Base-by-base conservation (phyloP, 2,797 vertebrate species). In the Macropodus opercularis region DNA sequence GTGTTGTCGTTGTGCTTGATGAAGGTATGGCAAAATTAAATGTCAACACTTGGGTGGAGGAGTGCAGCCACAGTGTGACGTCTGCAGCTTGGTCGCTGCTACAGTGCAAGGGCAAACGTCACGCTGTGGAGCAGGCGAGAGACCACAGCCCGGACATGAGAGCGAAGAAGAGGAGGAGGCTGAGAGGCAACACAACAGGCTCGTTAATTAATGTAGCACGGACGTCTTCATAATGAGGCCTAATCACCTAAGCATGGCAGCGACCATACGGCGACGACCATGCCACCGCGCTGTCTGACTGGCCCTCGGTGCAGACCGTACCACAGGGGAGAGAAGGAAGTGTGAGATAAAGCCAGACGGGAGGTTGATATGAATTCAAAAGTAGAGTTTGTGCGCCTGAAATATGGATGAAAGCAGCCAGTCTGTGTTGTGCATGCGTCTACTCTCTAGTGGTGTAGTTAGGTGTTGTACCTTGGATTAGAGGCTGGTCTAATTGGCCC, bases 181-280 rank as follows among this genome's bases (percentile, higher is more conserved):
- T 36, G 57, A 69, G 87, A 90, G 87, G 73, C 69, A 85, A 71
- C 85, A 88, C 89, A 93, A 93, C 90, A 92, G 90, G 85, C 85
- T 86, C 62, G 84, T 92, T 95, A 94, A 96, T 97, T 96, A 96
- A 91, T 83, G 90, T 70, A 83, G 78, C 90, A 91, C 92, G 90
- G 91, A 91, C 85, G 88, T 84, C 84, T 59, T 78, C 89, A 91
- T 95, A 92, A 96, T 93, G 89, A 94, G 90, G 80, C 88, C 90
- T 95, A 95, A 96, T 95, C 94, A 93, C 92, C 90, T 87, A 82
- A 90, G 89, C 87, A 79, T 80, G 88, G 87, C 89, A 72, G 81
- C 69, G 62, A 86, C 86, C 90, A 87, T 87, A 92, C 90, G 90
- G 90, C 3, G 0, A 32, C 71, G 81, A 71, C 80, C 69, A 15